Evolutionary conservation across 53 echinoderm and acorn worm genomes (phyloP).

Genomic region (Henricia sp.): DNA sequence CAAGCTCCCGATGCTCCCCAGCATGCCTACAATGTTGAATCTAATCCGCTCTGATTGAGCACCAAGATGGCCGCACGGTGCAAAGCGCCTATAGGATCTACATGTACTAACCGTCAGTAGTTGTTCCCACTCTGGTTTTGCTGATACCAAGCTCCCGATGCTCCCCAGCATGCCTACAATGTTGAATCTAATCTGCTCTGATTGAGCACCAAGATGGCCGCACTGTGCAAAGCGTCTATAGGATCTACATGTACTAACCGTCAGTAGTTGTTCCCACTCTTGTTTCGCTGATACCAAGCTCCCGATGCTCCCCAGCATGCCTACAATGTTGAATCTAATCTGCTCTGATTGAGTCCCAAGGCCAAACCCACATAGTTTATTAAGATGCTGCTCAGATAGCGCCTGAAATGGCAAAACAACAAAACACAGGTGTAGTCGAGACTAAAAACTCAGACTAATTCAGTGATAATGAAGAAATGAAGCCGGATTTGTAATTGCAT

Average conservation of each 20-base stretch:
- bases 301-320: constrained; percentile 92
- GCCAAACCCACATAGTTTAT: constrained; percentile 70
- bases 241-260: too few relatives aligned
- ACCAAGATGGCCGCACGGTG: too few relatives aligned
- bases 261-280: constrained; percentile 76
- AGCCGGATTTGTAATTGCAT: not conserved
- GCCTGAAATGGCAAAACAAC: constrained; percentile 60
- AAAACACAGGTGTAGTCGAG: too few relatives aligned
- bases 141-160: constrained; percentile 85
- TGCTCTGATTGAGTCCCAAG: constrained; percentile 61
- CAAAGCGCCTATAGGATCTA: too few relatives aligned
- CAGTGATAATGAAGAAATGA: not conserved
- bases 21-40: constrained; percentile 53
- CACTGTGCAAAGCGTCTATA: too few relatives aligned
- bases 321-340: constrained; percentile 84
- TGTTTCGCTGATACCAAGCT: constrained; percentile 80
- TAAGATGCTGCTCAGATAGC: constrained; percentile 82
- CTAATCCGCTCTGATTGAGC: not conserved
- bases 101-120: constrained; percentile 87
- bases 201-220: too few relatives aligned
- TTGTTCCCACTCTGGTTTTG: constrained; percentile 72
- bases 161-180: constrained; percentile 86
- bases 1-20: constrained; percentile 95
- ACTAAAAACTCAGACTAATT: too few relatives aligned
- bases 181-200: not conserved